Base-by-base conservation (phyloP, 2,797 vertebrate genomes). In the Peromyscus nudipes region DNA sequence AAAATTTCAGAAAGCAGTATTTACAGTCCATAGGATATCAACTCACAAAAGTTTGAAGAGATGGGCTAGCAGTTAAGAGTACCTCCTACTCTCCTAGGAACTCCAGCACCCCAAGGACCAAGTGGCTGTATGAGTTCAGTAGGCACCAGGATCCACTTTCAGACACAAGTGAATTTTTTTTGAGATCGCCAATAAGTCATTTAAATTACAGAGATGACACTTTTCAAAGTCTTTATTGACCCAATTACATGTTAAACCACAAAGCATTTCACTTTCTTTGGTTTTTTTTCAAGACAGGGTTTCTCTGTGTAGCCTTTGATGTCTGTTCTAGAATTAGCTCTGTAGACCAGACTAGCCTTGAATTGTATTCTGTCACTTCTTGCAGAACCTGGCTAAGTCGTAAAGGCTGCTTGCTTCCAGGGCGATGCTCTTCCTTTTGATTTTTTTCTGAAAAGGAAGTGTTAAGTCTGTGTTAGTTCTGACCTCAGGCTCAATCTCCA, bases 381-480 rank as follows among this genome's bases (percentile, higher is more conserved):
- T 11, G 29, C 64, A 65, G 57, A 57, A 57, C 57, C 46, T 52
- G 76, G 46, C 46, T 34, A 46, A 37, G 10, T 69, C 67, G 65
- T 29, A 34, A 55, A 52, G 64, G 7, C 7, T 49, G 40, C 87
- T 55, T 9, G 5, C 25, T 60, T 43, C 86, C 62, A 37, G 23
- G 10, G 13, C 1, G 4, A 21, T 67, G 40, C 55, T 52, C 17
- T 12, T 34, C 25, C 4, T 17, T 52, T 19, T 55, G 13, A 11
- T 11, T 8, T 11, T 71, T 27, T 81, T 71, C 97, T 97, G 73
- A 55, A 97, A 97, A 92, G 10, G 65, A 95, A 96, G 96, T 94
- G 0, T 27, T 0, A 90, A 69, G 21, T 43, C 52, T 29, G 67
- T 94, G 21, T 98, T 27, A 96, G 34, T 64, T 29, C 27, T 27